Evolutionary conservation across 2,113 vertebrate species (phyloP).

Genomic region (Syngnathus typhle): DNA sequence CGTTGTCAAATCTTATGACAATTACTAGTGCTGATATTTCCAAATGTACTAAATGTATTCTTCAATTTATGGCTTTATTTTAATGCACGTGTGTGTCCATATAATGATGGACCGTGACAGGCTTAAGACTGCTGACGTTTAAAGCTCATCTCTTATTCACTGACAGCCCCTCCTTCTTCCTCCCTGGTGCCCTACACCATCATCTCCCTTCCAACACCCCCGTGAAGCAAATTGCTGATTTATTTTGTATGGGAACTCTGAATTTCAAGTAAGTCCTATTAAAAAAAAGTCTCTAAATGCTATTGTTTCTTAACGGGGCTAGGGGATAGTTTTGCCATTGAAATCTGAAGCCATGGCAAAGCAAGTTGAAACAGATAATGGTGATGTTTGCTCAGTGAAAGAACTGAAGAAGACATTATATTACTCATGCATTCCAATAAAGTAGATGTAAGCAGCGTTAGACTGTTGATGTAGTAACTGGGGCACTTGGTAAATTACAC

Average conservation of each 20-base stretch:
- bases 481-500: no score
- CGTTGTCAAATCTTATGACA: no score
- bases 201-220: constrained; percentile 54
- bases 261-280: constrained; percentile 76
- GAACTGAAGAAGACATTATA: background rate
- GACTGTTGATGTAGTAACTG: no score
- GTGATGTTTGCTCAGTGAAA: background rate
- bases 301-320: constrained; percentile 55
- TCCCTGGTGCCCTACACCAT: constrained; percentile 52
- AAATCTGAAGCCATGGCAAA: constrained; percentile 38
- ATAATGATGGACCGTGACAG: constrained; percentile 72
- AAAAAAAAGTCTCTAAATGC: constrained; percentile 65
- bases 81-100: background rate
- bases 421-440: no score
- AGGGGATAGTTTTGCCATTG: constrained; percentile 46
- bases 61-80: background rate
- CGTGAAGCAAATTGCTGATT: constrained; percentile 67
- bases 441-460: no score
- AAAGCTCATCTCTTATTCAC: constrained; percentile 74
- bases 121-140: constrained; percentile 73
- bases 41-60: background rate
- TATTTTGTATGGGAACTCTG: constrained; percentile 79
- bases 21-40: background rate
- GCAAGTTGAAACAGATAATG: constrained; percentile 22
- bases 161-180: constrained; percentile 56